These are phyloP conservation scores for Chelonoidis abingdonii DNA, from an alignment of 2,113 vertebrate species.

Conservation along the genomic window DNA sequence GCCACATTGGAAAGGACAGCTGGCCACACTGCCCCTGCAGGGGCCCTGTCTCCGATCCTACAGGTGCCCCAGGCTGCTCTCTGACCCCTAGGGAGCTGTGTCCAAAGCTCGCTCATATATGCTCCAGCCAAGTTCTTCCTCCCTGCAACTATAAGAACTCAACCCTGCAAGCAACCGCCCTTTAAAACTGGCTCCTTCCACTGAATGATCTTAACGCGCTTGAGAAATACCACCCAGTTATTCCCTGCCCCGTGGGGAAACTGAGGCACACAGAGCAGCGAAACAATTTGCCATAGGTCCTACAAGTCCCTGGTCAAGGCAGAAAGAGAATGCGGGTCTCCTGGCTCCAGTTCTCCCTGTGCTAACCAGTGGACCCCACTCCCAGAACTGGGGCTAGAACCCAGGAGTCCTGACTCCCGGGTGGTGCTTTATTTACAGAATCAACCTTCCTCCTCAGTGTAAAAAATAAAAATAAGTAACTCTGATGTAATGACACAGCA, in stretches of 20 bases:
- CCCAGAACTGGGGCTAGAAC: not conserved
- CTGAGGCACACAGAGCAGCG: not conserved
- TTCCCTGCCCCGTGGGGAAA: not conserved
- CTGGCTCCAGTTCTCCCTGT: not conserved
- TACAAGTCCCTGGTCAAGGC: not conserved
- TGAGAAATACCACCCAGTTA: not conserved
- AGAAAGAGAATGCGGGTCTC: not conserved
- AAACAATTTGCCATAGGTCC: not conserved
- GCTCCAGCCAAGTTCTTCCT: not conserved
- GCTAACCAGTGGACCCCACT: not conserved
- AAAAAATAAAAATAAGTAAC: not conserved
- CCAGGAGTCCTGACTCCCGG: not conserved
- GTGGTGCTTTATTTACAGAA: not conserved
- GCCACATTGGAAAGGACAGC: not conserved
- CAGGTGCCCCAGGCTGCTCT: not conserved
- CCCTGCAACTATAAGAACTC: not conserved
- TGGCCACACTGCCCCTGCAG: not conserved
- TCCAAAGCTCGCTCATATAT: not conserved
- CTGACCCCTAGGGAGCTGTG: not conserved
- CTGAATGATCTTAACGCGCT: not conserved
- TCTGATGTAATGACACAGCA: rapidly evolving
- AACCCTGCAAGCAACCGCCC: not conserved
- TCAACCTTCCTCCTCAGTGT: not conserved
- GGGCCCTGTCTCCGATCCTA: too few species aligned
- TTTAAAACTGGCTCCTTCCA: not conserved